These are phyloP conservation scores for Blastomussa wellsi DNA, from an alignment of 92 coral and sea anemone genomes.

Conservation along the genomic window DNA sequence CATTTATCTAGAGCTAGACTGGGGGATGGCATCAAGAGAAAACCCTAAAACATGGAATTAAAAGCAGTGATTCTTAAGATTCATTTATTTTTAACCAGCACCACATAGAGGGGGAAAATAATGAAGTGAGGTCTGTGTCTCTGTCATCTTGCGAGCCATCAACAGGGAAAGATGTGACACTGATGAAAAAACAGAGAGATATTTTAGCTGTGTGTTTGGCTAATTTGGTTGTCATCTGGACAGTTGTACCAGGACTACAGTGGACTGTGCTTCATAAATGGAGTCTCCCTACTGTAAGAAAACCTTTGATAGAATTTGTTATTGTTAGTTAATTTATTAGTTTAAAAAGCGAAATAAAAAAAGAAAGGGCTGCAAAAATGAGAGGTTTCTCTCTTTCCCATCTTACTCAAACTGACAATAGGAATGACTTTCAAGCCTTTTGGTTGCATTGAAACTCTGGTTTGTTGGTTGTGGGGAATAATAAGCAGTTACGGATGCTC, in stretches of 20 bases:
- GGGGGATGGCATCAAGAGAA: too few relatives aligned
- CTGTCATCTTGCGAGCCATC: slow-evolving; percentile 66
- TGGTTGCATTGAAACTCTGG: background rate
- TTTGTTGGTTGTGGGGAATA: background rate
- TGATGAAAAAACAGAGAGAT: slow-evolving; percentile 54
- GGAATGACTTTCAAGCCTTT: background rate
- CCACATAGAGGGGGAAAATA: slow-evolving; percentile 38
- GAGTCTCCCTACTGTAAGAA: slow-evolving; percentile 62
- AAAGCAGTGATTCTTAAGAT: background rate
- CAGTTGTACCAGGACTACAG: slow-evolving; percentile 43
- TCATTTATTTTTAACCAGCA: slow-evolving; percentile 52
- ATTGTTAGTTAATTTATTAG: background rate
- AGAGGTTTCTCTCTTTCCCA: background rate
- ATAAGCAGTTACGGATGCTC: background rate
- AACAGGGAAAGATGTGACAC: slow-evolving; percentile 2
- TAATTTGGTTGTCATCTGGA: slow-evolving; percentile 73
- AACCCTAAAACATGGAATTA: background rate
- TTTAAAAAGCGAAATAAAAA: too few relatives aligned
- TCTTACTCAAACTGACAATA: background rate
- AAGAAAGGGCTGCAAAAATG: background rate
- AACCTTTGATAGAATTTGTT: background rate
- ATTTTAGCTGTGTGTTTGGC: slow-evolving; percentile 78
- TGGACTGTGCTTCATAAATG: slow-evolving; percentile 77
- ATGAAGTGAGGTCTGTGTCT: slow-evolving; percentile 59
- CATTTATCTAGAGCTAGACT: too few relatives aligned